Percentiles rank a stretch among this genome's conserved stretches.
Conservation (phyloP, 2,113 vertebrate species). For the Crocuta crocuta region DNA sequence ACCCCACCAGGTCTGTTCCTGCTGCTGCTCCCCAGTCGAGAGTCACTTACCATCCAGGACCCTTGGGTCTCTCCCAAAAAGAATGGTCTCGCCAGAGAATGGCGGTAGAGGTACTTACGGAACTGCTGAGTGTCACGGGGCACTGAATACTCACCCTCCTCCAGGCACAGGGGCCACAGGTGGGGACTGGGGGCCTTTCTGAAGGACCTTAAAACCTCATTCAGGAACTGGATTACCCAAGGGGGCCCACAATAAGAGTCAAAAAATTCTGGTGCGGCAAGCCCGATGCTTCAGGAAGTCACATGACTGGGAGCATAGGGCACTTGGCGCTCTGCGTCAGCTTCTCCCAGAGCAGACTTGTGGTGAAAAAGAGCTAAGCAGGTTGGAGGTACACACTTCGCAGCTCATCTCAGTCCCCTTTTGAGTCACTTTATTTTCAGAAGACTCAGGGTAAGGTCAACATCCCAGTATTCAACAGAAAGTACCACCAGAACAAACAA, state of each 20-base stretch:
- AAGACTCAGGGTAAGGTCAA: neutral
- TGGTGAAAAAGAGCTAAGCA: neutral
- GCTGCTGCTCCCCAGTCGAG: neutral
- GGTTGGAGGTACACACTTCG: neutral
- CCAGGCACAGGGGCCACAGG: neutral
- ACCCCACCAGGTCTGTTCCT: neutral
- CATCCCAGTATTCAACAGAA: neutral
- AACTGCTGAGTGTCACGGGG: neutral
- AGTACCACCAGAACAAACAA: neutral
- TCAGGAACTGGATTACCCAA: neutral
- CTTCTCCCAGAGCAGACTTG: neutral
- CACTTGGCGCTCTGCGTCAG: neutral
- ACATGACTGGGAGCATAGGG: neutral
- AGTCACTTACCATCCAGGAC: neutral
- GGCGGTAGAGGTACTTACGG: neutral
- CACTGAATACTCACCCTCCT: neutral
- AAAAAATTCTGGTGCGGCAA: conserved; percentile 19
- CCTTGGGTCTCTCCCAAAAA: neutral
- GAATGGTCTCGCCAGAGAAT: neutral
- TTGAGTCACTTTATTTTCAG: neutral
- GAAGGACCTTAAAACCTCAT: neutral
- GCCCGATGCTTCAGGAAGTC: neutral
- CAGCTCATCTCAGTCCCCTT: neutral
- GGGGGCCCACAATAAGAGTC: neutral
- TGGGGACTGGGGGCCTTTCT: neutral